Evolutionary conservation across 2,113 vertebrate genomes (phyloP).

Genomic region (Coracopsis vasa): DNA sequence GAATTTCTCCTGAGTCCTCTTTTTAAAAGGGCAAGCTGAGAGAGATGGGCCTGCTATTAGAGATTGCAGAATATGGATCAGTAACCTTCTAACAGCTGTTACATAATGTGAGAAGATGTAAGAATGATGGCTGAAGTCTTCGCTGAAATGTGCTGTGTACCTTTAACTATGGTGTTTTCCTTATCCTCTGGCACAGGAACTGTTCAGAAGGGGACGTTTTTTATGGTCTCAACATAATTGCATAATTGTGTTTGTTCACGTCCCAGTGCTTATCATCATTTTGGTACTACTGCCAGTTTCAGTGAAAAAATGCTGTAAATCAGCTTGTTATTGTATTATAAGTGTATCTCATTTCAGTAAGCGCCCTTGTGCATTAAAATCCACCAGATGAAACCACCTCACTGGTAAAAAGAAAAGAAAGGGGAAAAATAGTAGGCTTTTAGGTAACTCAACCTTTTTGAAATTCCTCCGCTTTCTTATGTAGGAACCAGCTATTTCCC

Average conservation of each 20-base stretch:
- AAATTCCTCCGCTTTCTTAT: not conserved
- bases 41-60: not conserved
- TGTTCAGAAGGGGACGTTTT: not conserved
- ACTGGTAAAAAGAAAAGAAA: not conserved
- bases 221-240: not conserved
- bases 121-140: not conserved
- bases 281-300: not conserved
- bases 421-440: not conserved
- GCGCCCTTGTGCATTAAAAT: not conserved
- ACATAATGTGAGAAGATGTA: not conserved
- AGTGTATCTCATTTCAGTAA: not conserved
- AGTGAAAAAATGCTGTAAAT: not conserved
- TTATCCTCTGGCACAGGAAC: not conserved
- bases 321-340: not conserved
- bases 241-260: not conserved
- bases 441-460: not conserved
- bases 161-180: not conserved
- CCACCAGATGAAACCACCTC: not conserved
- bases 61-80: not conserved
- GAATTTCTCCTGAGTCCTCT: not conserved
- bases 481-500: not conserved
- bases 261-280: not conserved
- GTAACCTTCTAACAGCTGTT: not conserved
- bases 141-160: not conserved
- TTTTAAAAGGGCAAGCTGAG: not conserved